Evolutionary conservation across 2,113 vertebrate genomes (phyloP), one percentile per base, ranked within the genome.

Genomic region (Ophthalmolycus amberensis): DNA sequence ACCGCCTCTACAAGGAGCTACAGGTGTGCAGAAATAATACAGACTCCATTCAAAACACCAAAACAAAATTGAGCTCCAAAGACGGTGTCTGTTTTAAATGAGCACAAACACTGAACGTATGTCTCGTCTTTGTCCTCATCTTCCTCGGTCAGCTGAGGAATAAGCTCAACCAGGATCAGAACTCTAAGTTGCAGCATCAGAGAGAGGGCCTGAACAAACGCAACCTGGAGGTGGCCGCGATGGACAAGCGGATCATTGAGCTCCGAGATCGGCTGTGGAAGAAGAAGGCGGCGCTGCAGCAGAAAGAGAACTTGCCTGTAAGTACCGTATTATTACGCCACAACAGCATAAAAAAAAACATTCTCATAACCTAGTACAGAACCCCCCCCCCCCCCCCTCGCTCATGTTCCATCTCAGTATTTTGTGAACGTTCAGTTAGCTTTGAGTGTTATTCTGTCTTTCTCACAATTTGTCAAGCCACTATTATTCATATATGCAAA

Each of bases 131-230:
- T 70, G 5, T 73, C 32, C 5, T 18, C 1, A 1, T 82, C 20
- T 69, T 10, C 66, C 66, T 1, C 50, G 42, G 9, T 67, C 83
- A 99, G 98, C 71, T 98, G 91, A 96, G 97, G 91, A 99, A 98
- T 93, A 97, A 96, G 88, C 94, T 99, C 92, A 99, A 99, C 91
- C 98, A 99, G 86, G 98, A 99, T 87, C 98, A 99, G 94, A 98
- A 96, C 93, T 94, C 96, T 70, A 98, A 97, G 92, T 94, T 99
- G 91, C 97, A 98, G 85, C 97, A 98, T 77, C 98, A 99, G 94
- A 96, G 97, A 68, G 98, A 99, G 87, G 97, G 94, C 90, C 94
- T 99, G 93, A 99, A 98, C 90, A 98, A 97, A 90, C 97, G 97
- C 84, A 99, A 98, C 91, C 95, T 96, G 27, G 98, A 99, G 93